Evolutionary conservation across 2,113 vertebrate genomes (phyloP).

Genomic region (Microtus ochrogaster): DNA sequence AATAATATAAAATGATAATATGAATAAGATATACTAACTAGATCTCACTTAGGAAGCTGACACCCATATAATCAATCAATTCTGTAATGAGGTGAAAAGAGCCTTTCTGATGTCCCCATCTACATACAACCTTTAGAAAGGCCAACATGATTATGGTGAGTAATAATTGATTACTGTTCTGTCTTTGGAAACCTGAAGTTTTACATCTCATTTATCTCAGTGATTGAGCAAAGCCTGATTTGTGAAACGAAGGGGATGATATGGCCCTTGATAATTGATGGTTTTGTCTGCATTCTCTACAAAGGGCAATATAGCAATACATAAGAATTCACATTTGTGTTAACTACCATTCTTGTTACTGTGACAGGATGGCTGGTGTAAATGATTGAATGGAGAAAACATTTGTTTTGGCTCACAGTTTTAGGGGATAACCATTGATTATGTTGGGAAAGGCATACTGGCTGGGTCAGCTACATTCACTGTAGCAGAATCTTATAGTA

Average conservation of each 20-base stretch:
- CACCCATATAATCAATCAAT: conserved; percentile 38
- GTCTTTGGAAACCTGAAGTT: conserved; percentile 7
- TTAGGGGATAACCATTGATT: background rate
- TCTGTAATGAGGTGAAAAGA: conserved; percentile 24
- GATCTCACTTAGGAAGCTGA: background rate
- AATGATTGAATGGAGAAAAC: background rate
- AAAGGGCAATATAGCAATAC: background rate
- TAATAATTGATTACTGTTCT: conserved; percentile 55
- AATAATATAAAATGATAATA: background rate
- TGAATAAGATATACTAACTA: background rate
- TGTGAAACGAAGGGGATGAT: conserved; percentile 55
- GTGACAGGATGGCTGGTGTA: background rate
- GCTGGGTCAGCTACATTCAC: background rate
- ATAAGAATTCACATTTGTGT: background rate
- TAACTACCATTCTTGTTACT: background rate
- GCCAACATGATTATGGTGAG: conserved; percentile 9
- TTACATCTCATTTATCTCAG: conserved; percentile 33
- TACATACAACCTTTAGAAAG: conserved; percentile 62
- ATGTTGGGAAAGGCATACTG: background rate
- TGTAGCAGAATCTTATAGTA: background rate
- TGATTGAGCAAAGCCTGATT: background rate
- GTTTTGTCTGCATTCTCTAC: background rate
- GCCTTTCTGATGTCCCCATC: background rate
- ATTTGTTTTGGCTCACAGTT: conserved; percentile 23
- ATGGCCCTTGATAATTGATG: conserved; percentile 23